Percentiles rank a stretch among this genome's conserved stretches.
Evolutionary conservation across 2,113 vertebrate species (phyloP).

Genomic region (Varanus komodoensis): DNA sequence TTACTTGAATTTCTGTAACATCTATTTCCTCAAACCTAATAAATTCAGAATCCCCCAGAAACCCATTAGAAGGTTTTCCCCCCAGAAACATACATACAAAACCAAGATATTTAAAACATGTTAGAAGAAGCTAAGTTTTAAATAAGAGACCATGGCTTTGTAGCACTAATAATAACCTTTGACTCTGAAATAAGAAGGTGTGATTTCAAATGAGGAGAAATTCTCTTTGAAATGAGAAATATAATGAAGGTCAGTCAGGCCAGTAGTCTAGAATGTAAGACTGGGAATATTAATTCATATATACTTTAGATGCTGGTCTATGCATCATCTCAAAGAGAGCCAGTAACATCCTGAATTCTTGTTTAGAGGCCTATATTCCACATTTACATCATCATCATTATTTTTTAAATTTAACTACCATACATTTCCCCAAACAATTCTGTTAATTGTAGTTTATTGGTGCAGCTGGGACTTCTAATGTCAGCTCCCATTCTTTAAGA

Average conservation of each 20-base stretch:
- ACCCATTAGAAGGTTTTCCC: conserved; percentile 20
- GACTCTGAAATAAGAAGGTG: background rate
- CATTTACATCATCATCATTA: background rate
- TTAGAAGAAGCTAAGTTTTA: conserved; percentile 51
- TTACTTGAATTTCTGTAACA: conserved; percentile 64
- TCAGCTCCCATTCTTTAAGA: background rate
- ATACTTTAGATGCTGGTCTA: background rate
- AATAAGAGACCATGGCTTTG: background rate
- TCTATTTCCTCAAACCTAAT: conserved; percentile 59
- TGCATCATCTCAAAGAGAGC: background rate
- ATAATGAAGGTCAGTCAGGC: background rate
- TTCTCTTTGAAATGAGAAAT: background rate
- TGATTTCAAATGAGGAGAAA: background rate
- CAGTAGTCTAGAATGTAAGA: background rate
- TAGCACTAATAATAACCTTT: background rate
- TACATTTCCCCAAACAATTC: background rate
- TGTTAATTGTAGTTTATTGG: background rate
- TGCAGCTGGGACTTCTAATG: background rate
- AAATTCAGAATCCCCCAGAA: conserved; percentile 62
- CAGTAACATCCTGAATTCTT: background rate
- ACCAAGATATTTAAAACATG: conserved; percentile 42
- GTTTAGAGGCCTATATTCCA: background rate
- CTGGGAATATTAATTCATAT: background rate
- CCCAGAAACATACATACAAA: conserved; percentile 39
- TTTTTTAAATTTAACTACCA: background rate